Base-by-base conservation (phyloP, 2,113 vertebrate genomes). In the Nycticryphes semicollaris region DNA sequence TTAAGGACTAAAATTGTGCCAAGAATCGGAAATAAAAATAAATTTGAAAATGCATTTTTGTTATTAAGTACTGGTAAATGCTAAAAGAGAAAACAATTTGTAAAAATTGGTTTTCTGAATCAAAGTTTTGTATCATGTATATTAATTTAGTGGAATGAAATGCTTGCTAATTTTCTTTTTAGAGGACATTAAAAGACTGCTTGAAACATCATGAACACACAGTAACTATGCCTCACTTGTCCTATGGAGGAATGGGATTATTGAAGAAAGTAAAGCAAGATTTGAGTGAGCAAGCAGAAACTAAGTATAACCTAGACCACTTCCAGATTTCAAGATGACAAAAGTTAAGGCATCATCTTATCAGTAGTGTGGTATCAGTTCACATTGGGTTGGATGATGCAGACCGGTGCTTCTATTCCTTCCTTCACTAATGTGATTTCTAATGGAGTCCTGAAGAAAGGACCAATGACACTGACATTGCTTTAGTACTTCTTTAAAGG, bases 31-130 rank as follows among this genome's bases (percentile, higher is more conserved):
- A 86, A 84, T 14, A 14, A 24, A 81, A 70, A 78, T 87, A 84
- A 77, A 69, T 80, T 77, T 90, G 69, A 79, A 95, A 68, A 50
- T 84, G 11, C 59, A 56, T 82, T 95, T 93, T 94, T 43, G 56
- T 91, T 93, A 86, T 70, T 54, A 94, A 90, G 35, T 94, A 92
- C 86, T 93, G 88, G 90, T 93, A 88, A 88, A 76, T 76, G 22
- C 24, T 91, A 53, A 73, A 89, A 87, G 45, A 80, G 67, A 89
- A 79, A 80, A 80, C 3, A 1, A 83, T 86, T 80, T 74, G 37
- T 83, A 79, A 73, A 93, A 90, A 84, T 80, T 86, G 80, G 41
- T 84, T 94, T 93, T 48, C 56, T 78, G 72, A 89, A 80, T 92
- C 59, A 41, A 86, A 88, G 22, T 80, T 84, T 90, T 84, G 24